Evolutionary conservation across 2,797 vertebrate genomes (phyloP).

Genomic region (Pogoniulus pusillus): DNA sequence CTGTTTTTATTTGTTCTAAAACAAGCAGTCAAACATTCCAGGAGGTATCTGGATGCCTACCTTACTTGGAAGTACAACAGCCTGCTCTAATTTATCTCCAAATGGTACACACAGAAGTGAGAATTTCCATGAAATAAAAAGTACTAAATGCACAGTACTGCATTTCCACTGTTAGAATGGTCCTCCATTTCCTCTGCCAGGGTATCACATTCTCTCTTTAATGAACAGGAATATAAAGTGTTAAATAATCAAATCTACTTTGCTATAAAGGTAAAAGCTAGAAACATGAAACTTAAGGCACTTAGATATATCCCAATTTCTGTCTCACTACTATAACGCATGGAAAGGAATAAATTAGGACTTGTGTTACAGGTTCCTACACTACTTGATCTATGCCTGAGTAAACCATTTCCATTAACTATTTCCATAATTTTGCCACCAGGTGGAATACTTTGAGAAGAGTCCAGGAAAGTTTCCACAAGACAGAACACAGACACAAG

Average conservation of each 20-base stretch:
- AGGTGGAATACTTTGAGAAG: conserved; percentile 45
- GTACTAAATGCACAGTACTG: not conserved
- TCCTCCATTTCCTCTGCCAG: not conserved
- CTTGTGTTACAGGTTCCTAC: not conserved
- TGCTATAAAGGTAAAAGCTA: not conserved
- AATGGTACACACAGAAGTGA: not conserved
- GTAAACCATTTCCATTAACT: not conserved
- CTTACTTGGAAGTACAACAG: not conserved
- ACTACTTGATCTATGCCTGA: not conserved
- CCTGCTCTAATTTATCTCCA: not conserved
- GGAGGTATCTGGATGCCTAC: not conserved
- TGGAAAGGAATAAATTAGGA: not conserved
- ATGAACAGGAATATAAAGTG: not conserved
- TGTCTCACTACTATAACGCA: not conserved
- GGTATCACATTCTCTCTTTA: not conserved
- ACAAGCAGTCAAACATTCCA: not conserved
- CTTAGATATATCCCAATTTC: not conserved
- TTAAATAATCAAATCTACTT: not conserved
- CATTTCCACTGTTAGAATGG: not conserved
- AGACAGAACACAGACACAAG: not conserved
- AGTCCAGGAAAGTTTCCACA: not conserved
- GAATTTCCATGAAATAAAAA: not conserved
- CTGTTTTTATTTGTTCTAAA: not conserved
- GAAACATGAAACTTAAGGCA: not conserved
- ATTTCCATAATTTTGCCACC: conserved; percentile 41